These are phyloP conservation scores for Eciton burchellii DNA, from an alignment of 1,140 invertebrate genomes.

Conservation along the genomic window DNA sequence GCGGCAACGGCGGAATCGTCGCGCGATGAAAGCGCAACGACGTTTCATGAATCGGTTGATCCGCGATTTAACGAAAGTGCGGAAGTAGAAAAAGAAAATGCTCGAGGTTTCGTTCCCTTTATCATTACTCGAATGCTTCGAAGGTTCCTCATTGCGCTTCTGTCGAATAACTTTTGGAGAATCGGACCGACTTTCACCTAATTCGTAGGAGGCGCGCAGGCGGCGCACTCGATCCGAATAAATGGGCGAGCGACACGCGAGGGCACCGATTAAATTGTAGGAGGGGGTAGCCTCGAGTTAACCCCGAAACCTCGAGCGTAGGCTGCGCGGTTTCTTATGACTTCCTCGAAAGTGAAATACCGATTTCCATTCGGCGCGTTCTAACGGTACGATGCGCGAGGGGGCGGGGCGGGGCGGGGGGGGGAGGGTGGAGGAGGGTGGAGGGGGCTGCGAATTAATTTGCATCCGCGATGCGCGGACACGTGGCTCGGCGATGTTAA, in stretches of 20 bases:
- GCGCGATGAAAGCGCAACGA: background rate
- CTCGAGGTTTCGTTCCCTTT: too few relatives aligned
- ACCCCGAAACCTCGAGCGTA: slow-evolving; percentile 14
- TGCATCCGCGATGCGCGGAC: slow-evolving; percentile 20
- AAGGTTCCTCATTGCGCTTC: too few relatives aligned
- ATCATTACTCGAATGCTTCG: too few relatives aligned
- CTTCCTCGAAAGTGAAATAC: slow-evolving; percentile 53
- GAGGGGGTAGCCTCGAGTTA: slow-evolving; percentile 19
- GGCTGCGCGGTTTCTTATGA: slow-evolving; percentile 1
- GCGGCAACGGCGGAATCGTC: background rate
- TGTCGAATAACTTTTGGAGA: too few relatives aligned
- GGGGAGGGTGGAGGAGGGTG: too few relatives aligned
- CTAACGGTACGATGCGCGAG: slow-evolving; percentile 37
- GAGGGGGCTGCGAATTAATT: slow-evolving; percentile 42
- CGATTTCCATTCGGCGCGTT: slow-evolving; percentile 29
- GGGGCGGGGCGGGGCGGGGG: too few relatives aligned
- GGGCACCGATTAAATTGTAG: slow-evolving; percentile 15
- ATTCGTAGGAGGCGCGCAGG: slow-evolving; percentile 31
- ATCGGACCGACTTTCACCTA: slow-evolving; percentile 55
- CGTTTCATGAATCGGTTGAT: background rate
- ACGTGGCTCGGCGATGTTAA: too few relatives aligned
- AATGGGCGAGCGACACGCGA: slow-evolving; percentile 19
- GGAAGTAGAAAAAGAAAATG: background rate
- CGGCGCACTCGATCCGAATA: slow-evolving; percentile 19
- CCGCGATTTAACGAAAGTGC: too few relatives aligned